Evolutionary conservation across 2,888 invertebrate species (phyloP), one percentile per base, ranked within the genome.

Genomic region (Acanthosepion esculentum): DNA sequence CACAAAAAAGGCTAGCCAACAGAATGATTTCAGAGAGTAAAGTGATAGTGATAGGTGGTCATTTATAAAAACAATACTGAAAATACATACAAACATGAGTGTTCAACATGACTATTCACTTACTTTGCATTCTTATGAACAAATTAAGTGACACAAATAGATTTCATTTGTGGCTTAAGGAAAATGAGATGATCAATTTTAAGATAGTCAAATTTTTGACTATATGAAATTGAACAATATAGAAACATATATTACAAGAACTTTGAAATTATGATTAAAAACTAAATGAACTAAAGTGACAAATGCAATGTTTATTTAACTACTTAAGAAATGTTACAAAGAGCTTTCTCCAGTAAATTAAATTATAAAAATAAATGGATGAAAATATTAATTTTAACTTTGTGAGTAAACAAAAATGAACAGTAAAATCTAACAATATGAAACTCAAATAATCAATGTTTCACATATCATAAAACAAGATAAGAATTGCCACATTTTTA

Each of bases 1-100:
- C 78, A 23, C 23, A 23, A 78, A n/a, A 78, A 12, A n/a, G n/a
- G 5, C 12, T 33, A 10, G 10, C n/a, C n/a, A 78, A 78, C n/a
- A 78, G 78, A n/a, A n/a, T 15, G 15, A n/a, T 8, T 15, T 78
- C 33, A n/a, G n/a, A 78, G 15, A 78, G n/a, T 78, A 78, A 78
- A 78, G 33, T 18, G n/a, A n/a, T n/a, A 78, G 33, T 18, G n/a
- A n/a, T n/a, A 18, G 2, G n/a, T 78, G 78, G n/a, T 78, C 78
- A 78, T 78, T 12, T n/a, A 78, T 33, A n/a, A 78, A 15, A 12
- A n/a, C 29, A 78, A 78, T n/a, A 78, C 0, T n/a, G n/a, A 78
- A 78, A n/a, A 78, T 78, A 78, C n/a, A 78, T 78, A n/a, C 78
- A 78, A 78, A n/a, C 78, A 78, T 78, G 78, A 78, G n/a, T 12